Percentiles rank a stretch among this genome's conserved stretches.
These are phyloP conservation scores for Nothobranchius furzeri DNA, from an alignment of 2,113 vertebrate species.

Conservation along the genomic window DNA sequence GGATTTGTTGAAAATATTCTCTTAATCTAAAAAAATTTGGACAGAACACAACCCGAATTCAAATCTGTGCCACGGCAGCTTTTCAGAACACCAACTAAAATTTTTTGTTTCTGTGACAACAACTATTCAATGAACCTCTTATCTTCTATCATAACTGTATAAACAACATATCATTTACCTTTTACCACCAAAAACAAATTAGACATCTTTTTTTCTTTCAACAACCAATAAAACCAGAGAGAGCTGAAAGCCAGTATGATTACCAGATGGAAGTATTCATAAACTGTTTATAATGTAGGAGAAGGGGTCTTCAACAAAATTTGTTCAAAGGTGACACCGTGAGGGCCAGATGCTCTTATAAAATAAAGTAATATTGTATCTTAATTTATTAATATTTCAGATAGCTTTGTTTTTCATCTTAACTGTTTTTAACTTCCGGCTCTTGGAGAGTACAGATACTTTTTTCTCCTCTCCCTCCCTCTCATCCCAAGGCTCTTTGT, in stretches of 20 bases:
- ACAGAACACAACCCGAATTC: background rate
- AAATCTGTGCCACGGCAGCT: background rate
- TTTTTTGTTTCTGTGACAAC: background rate
- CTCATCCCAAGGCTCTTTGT: no score
- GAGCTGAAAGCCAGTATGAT: constrained; percentile 10
- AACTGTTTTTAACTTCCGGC: no score
- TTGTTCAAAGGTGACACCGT: no score
- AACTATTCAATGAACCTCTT: background rate
- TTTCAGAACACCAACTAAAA: no score
- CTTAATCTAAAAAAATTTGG: background rate
- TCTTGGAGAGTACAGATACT: no score
- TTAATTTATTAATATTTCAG: no score
- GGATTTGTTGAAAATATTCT: constrained; percentile 19
- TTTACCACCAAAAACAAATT: background rate
- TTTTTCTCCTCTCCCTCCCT: no score
- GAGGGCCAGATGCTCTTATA: no score
- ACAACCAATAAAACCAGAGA: constrained; percentile 8
- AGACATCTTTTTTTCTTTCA: background rate
- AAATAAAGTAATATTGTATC: no score
- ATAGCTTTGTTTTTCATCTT: no score
- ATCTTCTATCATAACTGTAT: no score
- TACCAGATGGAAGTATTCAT: constrained; percentile 3
- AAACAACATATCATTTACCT: background rate
- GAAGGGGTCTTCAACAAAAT: background rate
- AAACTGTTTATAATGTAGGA: constrained; percentile 12